Percentiles rank a stretch among this genome's conserved stretches.
phyloP scores from a whole-genome alignment of 2,113 vertebrate genomes.

The Dicerorhinus sumatrensis region DNA sequence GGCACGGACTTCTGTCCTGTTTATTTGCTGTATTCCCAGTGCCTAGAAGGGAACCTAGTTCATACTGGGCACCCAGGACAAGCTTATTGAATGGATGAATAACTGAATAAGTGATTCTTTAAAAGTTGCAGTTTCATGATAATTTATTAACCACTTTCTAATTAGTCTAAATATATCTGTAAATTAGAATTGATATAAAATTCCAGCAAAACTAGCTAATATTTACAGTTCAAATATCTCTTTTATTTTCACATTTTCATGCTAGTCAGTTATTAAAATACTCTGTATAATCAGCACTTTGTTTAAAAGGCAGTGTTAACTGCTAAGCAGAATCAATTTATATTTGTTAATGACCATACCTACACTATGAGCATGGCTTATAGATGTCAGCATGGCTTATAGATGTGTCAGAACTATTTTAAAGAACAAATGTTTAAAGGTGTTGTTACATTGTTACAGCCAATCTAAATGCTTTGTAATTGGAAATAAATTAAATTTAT shows the following conservation, averaged over 20 bases:
- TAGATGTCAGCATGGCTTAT: background rate
- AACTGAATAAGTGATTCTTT: background rate
- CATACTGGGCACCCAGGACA: background rate
- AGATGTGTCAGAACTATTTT: background rate
- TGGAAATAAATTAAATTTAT: constrained; percentile 28
- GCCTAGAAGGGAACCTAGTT: background rate
- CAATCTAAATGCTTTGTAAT: constrained; percentile 2
- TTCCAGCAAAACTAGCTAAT: background rate
- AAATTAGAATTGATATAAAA: background rate
- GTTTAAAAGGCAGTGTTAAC: background rate
- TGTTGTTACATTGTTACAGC: background rate
- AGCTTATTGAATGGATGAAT: background rate
- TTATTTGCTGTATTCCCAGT: background rate
- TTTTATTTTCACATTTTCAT: background rate
- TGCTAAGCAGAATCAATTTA: background rate
- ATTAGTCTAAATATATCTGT: background rate
- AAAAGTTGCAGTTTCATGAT: background rate
- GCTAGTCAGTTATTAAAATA: background rate
- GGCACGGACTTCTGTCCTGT: background rate
- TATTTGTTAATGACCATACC: constrained; percentile 3
- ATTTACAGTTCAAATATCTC: background rate
- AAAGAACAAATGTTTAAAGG: background rate
- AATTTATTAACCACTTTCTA: constrained; percentile 18
- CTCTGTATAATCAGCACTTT: constrained; percentile 6
- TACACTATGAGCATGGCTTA: background rate